Percentiles rank a stretch among this genome's conserved stretches.
Evolutionary conservation across 2,113 vertebrate genomes (phyloP).

Genomic region (Lepus americanus): DNA sequence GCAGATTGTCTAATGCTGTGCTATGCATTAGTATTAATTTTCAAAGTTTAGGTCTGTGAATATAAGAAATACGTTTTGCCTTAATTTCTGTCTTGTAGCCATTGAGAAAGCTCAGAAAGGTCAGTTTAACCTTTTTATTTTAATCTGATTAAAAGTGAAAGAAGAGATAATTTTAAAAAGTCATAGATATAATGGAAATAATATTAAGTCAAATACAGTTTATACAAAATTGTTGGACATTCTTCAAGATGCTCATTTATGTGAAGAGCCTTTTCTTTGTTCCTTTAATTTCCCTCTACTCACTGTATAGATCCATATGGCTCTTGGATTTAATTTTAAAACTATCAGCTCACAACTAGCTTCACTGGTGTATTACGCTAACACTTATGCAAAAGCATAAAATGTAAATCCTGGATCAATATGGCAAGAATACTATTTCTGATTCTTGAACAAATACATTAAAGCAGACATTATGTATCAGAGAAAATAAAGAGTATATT

Average conservation of each 20-base stretch:
- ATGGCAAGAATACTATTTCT: background rate
- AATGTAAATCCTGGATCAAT: background rate
- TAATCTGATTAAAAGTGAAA: constrained; percentile 18
- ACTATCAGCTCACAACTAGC: background rate
- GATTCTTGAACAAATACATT: constrained; percentile 21
- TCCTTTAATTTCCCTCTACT: background rate
- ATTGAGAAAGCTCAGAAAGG: background rate
- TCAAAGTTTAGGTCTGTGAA: background rate
- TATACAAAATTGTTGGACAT: background rate
- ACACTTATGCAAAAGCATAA: background rate
- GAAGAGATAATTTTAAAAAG: background rate
- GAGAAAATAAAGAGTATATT: background rate
- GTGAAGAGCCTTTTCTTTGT: background rate
- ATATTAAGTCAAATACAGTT: background rate
- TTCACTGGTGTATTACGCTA: background rate
- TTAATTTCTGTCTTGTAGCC: background rate
- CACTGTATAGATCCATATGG: background rate
- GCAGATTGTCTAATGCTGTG: background rate
- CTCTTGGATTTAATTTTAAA: constrained; percentile 49
- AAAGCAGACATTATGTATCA: background rate
- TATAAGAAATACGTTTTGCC: background rate
- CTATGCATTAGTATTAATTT: background rate
- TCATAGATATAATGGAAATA: background rate
- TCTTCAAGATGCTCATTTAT: background rate
- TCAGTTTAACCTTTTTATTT: background rate